Evolutionary conservation across 2,888 invertebrate species (phyloP).

Genomic region (Stratiomys singularior): DNA sequence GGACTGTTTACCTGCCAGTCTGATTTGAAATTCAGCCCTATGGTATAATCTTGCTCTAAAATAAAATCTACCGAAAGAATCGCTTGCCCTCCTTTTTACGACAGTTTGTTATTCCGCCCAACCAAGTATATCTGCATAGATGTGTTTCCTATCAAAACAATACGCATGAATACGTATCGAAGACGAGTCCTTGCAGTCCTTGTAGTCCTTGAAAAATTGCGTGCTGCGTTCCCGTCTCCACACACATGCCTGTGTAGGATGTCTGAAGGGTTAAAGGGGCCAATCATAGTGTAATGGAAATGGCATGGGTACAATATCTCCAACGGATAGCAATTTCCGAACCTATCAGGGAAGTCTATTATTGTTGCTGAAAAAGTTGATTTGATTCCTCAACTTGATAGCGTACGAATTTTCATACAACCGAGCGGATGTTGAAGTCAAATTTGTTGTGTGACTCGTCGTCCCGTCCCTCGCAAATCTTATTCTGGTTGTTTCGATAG

Average conservation of each 20-base stretch:
- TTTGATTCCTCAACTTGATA: conserved; percentile 44
- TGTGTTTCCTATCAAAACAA: conserved; percentile 18
- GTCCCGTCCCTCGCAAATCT: background rate
- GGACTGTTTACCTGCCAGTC: too few species aligned
- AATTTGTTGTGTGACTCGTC: conserved; percentile 33
- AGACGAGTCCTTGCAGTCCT: too few species aligned
- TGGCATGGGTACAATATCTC: conserved; percentile 21
- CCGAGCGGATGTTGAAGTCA: conserved; percentile 32
- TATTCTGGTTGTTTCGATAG: background rate
- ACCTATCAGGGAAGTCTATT: conserved; percentile 46
- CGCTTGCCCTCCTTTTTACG: too few species aligned
- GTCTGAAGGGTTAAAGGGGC: conserved; percentile 15
- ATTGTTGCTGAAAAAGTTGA: conserved; percentile 41
- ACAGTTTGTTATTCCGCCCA: too few species aligned
- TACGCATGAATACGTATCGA: background rate
- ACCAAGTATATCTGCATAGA: background rate
- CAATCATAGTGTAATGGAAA: background rate
- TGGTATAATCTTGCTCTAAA: too few species aligned
- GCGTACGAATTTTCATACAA: conserved; percentile 23
- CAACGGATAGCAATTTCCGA: conserved; percentile 40
- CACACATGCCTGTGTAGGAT: too few species aligned
- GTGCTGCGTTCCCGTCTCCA: background rate
- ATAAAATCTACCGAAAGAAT: too few species aligned
- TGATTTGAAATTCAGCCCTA: too few species aligned
- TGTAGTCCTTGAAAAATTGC: conserved; percentile 10